Evolutionary conservation across 2,888 invertebrate genomes (phyloP).

Genomic region (Neuroscelio doddi): DNA sequence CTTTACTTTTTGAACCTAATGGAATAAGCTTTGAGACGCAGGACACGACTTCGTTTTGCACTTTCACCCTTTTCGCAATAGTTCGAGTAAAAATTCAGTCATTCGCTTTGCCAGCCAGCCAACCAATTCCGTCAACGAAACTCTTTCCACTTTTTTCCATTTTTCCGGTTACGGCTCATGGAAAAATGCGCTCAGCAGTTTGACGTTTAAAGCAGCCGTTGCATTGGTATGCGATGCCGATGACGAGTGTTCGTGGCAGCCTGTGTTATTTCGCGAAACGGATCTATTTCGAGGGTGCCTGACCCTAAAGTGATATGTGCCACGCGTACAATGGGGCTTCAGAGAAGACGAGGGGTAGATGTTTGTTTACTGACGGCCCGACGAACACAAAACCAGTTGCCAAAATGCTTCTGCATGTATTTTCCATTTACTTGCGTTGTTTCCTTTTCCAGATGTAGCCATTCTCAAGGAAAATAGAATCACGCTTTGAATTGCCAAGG

Average conservation of each 20-base stretch:
- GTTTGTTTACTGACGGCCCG: slow-evolving; percentile 54
- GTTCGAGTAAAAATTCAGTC: slow-evolving; percentile 2
- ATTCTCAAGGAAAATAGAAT: slow-evolving; percentile 38
- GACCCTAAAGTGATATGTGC: slow-evolving; percentile 70
- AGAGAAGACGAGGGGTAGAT: slow-evolving; percentile 46
- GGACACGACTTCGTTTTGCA: too few relatives aligned
- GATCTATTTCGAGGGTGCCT: slow-evolving; percentile 69
- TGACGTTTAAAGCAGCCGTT: slow-evolving; percentile 44
- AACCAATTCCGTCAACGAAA: slow-evolving; percentile 25
- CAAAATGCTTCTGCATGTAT: slow-evolving; percentile 63
- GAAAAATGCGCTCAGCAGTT: slow-evolving; percentile 4
- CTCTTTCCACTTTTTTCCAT: slow-evolving; percentile 8
- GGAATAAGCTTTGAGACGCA: slow-evolving; percentile 27
- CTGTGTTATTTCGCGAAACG: slow-evolving; percentile 69
- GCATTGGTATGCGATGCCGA: slow-evolving; percentile 63
- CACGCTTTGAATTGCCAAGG: slow-evolving; percentile 36
- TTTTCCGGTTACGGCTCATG: background rate
- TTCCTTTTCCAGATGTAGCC: slow-evolving; percentile 36
- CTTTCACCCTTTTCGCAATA: slow-evolving; percentile 1
- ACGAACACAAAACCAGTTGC: slow-evolving; percentile 40
- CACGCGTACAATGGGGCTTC: slow-evolving; percentile 64
- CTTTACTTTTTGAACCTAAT: slow-evolving; percentile 21
- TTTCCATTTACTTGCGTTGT: slow-evolving; percentile 63
- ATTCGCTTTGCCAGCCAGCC: too few relatives aligned
- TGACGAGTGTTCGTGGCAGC: slow-evolving; percentile 65